Evolutionary conservation across 1,140 invertebrate species (phyloP), one percentile per base, ranked within the genome.

Genomic region (Chironomus striatipennis): DNA sequence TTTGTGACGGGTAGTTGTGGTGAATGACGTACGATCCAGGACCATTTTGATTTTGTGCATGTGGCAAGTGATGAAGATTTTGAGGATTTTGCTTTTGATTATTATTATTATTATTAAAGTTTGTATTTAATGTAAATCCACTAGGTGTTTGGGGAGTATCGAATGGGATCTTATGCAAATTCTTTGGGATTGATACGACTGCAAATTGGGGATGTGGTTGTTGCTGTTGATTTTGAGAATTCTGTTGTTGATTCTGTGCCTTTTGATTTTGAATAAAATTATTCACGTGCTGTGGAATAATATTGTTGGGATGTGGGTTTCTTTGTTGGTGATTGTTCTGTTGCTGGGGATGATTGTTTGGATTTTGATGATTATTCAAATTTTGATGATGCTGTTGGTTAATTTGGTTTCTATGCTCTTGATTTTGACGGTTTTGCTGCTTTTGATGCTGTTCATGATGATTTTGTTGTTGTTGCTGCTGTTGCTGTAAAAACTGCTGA

Each of bases 1-100:
- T 70, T 2, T 70, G 18, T 70, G 65, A 17, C 7, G 65, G 47
- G 65, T 20, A 70, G 20, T 70, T 70, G n/a, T 70, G 65, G n/a
- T 70, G 17, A 7, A 18, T 18, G 1, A 21, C 7, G 18, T 18
- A 70, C 7, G 65, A 18, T 1, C 17, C 65, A 3, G 17, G 65
- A 18, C 17, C 17, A 18, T 70, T 15, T 20, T 70, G 17, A 12
- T 20, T 18, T 18, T 70, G n/a, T 8, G 10, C 17, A 8, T 18
- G 65, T 18, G n/a, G 4, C 10, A 18, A 17, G 7, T 18, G 65
- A 5, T 67, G 64, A 15, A 2, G 3, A 15, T 17, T n/a, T 67
- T 67, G 64, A 2, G 2, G 17, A 7, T 70, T 57, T 15, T 57
- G 47, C 47, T 70, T 34, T 34, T 34, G 24, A 34, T 34, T 1